Evolutionary conservation across 2,113 vertebrate species (phyloP).

Genomic region (Montifringilla adamsi): DNA sequence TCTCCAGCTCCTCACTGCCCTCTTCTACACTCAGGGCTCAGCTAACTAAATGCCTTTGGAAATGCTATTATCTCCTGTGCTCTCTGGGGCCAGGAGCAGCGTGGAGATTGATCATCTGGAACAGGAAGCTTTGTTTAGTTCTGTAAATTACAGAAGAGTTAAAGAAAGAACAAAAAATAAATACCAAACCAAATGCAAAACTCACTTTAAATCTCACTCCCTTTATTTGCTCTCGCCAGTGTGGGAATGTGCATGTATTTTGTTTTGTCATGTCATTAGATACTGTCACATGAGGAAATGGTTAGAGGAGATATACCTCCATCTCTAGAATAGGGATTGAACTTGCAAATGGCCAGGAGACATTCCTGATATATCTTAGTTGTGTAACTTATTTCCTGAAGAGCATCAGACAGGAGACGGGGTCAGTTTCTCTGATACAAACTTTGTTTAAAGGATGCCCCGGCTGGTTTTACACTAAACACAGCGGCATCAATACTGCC

Average conservation of each 20-base stretch:
- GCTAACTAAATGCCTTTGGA: conserved; percentile 53
- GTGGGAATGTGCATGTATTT: background rate
- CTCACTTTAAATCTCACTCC: background rate
- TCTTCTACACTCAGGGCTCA: conserved; percentile 18
- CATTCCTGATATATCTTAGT: background rate
- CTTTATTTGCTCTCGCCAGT: background rate
- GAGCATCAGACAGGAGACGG: background rate
- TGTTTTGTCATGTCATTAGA: background rate
- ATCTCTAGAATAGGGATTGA: background rate
- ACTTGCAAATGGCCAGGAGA: background rate
- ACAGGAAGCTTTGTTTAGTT: conserved; percentile 34
- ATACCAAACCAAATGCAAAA: background rate
- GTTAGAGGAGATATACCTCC: background rate
- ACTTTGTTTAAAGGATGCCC: background rate
- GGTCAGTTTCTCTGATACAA: background rate
- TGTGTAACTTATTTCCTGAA: background rate
- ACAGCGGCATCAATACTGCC: background rate
- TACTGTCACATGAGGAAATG: background rate
- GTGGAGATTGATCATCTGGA: conserved; percentile 40
- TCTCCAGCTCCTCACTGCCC: conserved; percentile 40
- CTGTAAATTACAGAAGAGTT: background rate
- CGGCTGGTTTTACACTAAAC: background rate
- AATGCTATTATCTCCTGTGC: conserved; percentile 50
- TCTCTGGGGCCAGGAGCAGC: conserved; percentile 7
- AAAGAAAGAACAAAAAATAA: conserved; percentile 19